phyloP scores from a whole-genome alignment of 30 jellyfish, hydroid and myxozoan genomes.

The Hydractinia symbiolongicarpus region DNA sequence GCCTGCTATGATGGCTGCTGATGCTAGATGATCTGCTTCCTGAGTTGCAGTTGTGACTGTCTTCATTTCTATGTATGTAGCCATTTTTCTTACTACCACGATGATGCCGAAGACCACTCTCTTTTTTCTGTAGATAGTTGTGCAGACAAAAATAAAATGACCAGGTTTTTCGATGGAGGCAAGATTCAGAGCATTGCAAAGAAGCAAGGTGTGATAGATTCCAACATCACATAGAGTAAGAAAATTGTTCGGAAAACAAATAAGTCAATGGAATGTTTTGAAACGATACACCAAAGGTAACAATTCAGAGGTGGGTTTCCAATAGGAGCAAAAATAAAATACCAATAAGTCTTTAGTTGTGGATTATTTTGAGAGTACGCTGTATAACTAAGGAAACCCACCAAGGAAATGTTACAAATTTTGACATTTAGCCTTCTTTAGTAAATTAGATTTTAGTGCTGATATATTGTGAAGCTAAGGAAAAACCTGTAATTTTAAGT shows the following conservation, averaged over 20 bases:
- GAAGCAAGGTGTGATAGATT: conserved; percentile 21
- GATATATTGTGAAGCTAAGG: too few relatives aligned
- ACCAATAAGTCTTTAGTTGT: too few relatives aligned
- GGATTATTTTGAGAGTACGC: too few relatives aligned
- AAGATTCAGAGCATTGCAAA: conserved; percentile 10
- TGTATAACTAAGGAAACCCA: too few relatives aligned
- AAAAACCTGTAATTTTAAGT: too few relatives aligned
- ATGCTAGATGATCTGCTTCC: conserved; percentile 14
- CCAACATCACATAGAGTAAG: conserved; percentile 34
- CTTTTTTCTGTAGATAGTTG: conserved; percentile 1
- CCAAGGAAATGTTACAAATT: too few relatives aligned
- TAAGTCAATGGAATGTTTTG: neutral
- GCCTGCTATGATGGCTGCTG: neutral
- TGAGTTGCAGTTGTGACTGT: neutral
- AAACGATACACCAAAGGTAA: too few relatives aligned
- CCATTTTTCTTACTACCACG: conserved; percentile 38
- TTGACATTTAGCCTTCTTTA: too few relatives aligned
- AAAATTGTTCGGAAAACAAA: conserved; percentile 23
- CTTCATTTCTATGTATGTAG: conserved; percentile 38
- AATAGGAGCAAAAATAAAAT: too few relatives aligned
- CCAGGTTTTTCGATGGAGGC: conserved; percentile 12
- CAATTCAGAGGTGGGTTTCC: too few relatives aligned
- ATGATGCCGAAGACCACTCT: conserved; percentile 25
- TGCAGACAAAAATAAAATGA: neutral
- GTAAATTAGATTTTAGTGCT: too few relatives aligned